Percentiles rank a stretch among this genome's conserved stretches.
phyloP scores from a whole-genome alignment of 2,797 vertebrate species.

The Tiaroga cobitis region DNA sequence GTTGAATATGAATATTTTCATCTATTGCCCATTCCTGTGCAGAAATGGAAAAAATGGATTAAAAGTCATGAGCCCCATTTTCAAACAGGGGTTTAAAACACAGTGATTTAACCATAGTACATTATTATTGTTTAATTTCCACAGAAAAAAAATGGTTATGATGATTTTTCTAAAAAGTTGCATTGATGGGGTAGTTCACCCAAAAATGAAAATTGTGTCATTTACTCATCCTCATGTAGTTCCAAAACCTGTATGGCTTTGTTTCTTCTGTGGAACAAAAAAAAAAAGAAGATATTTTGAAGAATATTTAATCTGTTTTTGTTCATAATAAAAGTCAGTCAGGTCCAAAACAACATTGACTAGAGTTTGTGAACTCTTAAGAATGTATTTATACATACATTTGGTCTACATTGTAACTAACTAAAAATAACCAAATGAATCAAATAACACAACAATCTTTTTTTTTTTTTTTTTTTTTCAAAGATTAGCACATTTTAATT shows the following conservation, averaged over 20 bases:
- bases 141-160: neutral
- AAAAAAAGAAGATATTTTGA: neutral
- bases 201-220: neutral
- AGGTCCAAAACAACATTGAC: neutral
- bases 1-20: conserved; percentile 51
- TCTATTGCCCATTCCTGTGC: neutral
- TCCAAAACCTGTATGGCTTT: neutral
- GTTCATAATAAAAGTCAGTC: neutral
- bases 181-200: neutral
- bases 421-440: neutral
- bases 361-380: neutral
- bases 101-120: neutral
- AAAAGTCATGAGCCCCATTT: conserved; percentile 8
- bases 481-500: neutral
- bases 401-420: neutral
- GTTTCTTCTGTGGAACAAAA: neutral
- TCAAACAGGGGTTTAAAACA: neutral
- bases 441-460: neutral
- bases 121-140: neutral
- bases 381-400: neutral
- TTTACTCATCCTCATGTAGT: neutral
- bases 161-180: neutral
- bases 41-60: neutral
- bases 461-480: too few relatives aligned
- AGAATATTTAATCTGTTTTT: neutral